Evolutionary conservation across 2,888 invertebrate genomes (phyloP), one percentile per base, ranked within the genome.

Genomic region (Pristionchus maxplancki): DNA sequence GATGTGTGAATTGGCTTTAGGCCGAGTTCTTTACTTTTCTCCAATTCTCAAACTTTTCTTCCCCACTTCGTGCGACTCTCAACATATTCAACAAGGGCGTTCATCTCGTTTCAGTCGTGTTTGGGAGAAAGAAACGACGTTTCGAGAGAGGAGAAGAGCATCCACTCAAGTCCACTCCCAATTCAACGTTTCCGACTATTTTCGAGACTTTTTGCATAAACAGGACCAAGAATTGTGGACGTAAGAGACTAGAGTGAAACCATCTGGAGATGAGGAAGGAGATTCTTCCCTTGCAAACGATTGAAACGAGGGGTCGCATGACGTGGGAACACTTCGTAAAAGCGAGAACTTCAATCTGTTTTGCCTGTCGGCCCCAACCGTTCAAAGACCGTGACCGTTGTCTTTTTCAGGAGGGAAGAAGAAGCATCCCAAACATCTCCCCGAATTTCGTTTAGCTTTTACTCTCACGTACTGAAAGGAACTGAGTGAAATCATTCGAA

Each of bases 11-110:
- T 67, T 34, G 64, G 4, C 64, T 34, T 28, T 31, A 11, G 13
- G 28, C 31, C 64, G 13, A 67, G 17, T 37, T n/a, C 44, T 44
- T 48, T 24, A 28, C 17, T 78, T 44, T 48, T 44, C 78, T 17
- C 78, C 28, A 31, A 64, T 64, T 28, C 64, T n/a, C 53, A 24
- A 58, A 11, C 44, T 58, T 58, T 58, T 58, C 53, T 58, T 20
- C 24, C 53, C 53, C 15, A 58, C 53, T 58, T 58, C 64, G 64
- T 64, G 64, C 28, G 15, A 11, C 78, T 78, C 78, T 78, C 44
- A 78, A 48, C 44, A 78, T 48, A 78, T 78, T 78, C 78, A 78
- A 78, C 48, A 78, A 78, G 78, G 71, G 28, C 78, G 78, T 78
- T 78, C 78, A 78, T 78, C 78, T 78, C n/a, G 78, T 78, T 78